These are phyloP conservation scores for Leuciscus idus DNA, from an alignment of 2,113 vertebrate genomes.

Conservation along the genomic window DNA sequence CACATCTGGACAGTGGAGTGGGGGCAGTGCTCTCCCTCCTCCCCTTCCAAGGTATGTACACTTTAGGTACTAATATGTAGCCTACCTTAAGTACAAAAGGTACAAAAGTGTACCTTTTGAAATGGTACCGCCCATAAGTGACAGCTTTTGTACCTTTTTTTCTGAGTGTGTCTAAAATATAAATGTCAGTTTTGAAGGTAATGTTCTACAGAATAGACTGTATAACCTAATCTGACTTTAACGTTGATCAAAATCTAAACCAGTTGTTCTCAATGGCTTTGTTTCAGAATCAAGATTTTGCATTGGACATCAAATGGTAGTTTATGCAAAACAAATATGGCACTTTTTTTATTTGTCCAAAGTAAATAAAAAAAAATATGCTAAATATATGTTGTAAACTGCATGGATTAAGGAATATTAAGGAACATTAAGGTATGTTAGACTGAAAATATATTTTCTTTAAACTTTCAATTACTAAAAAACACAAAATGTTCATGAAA, in stretches of 20 bases:
- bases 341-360: not conserved
- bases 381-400: not conserved
- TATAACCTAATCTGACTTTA: not conserved
- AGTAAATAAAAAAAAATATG: not conserved
- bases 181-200: not conserved
- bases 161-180: too few relatives aligned
- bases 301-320: not conserved
- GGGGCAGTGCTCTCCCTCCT: not conserved
- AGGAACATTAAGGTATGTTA: too few relatives aligned
- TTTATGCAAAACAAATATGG: not conserved
- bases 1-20: constrained; percentile 54
- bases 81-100: too few relatives aligned
- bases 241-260: not conserved
- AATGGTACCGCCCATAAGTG: too few relatives aligned
- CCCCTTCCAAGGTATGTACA: not conserved
- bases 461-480: not conserved
- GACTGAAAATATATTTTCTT: not conserved
- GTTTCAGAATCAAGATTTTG: not conserved
- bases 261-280: not conserved
- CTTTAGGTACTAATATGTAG: too few relatives aligned
- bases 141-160: too few relatives aligned
- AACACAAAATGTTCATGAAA: not conserved
- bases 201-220: not conserved
- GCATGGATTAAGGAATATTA: not conserved
- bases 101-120: too few relatives aligned